These are phyloP conservation scores for Ceratosolen fusciceps DNA, from an alignment of 1,140 invertebrate genomes.

Conservation along the genomic window DNA sequence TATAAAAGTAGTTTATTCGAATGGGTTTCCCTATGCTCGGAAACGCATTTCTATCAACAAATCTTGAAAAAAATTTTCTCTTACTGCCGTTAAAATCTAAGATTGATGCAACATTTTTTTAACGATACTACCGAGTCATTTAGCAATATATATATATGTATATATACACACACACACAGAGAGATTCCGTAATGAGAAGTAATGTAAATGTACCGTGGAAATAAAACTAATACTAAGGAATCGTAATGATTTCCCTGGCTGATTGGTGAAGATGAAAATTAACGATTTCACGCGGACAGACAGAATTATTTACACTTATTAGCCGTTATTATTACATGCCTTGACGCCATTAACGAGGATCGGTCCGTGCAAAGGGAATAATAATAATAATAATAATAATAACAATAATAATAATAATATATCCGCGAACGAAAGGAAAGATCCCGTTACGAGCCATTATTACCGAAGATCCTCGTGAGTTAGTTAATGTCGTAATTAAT, in stretches of 20 bases:
- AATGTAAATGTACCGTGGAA: too few relatives aligned
- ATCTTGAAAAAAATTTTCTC: constrained; percentile 14
- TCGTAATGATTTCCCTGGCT: too few relatives aligned
- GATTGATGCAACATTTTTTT: background rate
- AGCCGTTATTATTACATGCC: background rate
- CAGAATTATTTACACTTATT: background rate
- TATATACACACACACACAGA: too few relatives aligned
- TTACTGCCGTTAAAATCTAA: background rate
- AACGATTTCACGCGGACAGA: too few relatives aligned
- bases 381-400: too few relatives aligned
- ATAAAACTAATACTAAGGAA: too few relatives aligned
- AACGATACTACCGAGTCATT: background rate
- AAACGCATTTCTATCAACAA: constrained; percentile 8
- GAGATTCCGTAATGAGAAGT: too few relatives aligned
- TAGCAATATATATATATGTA: too few relatives aligned
- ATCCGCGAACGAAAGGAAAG: too few relatives aligned
- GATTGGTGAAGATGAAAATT: too few relatives aligned
- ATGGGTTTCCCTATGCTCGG: constrained; percentile 7
- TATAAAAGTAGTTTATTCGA: constrained; percentile 18
- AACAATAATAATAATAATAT: background rate
- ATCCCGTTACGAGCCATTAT: background rate
- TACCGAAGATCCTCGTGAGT: background rate
- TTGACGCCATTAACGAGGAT: background rate
- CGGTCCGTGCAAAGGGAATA: background rate
- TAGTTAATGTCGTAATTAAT: too few relatives aligned